Conservation (phyloP, 64 coral and sea anemone genomes). For the Pocillopora damicornis region DNA sequence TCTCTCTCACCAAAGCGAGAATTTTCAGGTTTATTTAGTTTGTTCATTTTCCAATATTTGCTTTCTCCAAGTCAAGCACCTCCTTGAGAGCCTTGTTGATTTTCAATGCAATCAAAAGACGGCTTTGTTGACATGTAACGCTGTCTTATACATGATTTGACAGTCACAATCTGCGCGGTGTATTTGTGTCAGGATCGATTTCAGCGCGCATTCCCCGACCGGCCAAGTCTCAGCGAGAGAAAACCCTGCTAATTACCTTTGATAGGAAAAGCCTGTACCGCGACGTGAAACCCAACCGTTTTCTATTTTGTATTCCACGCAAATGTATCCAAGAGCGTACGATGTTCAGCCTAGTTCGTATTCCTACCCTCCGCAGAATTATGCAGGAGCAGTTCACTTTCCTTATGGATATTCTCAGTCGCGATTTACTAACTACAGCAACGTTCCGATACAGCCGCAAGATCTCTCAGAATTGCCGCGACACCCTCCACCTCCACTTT, state of each 20-base stretch:
- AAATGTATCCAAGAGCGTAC: conserved; percentile 44
- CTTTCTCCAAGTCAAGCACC: background rate
- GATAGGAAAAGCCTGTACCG: conserved; percentile 26
- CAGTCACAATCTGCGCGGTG: conserved; percentile 50
- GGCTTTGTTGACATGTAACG: conserved; percentile 27
- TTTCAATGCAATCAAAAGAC: background rate
- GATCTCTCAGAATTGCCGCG: background rate
- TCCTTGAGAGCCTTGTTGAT: conserved; percentile 10
- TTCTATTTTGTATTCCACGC: background rate
- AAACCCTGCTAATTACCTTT: conserved; percentile 27
- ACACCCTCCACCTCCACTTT: conserved; percentile 42
- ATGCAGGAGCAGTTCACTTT: background rate
- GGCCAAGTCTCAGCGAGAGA: conserved; percentile 32
- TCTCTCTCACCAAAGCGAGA: background rate
- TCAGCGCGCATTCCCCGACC: conserved; percentile 43
- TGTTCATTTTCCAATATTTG: background rate
- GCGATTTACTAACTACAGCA: conserved; percentile 6
- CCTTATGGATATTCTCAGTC: conserved; percentile 1
- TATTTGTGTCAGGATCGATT: conserved; percentile 60
- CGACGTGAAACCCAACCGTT: conserved; percentile 20
- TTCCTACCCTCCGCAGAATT: conserved; percentile 1
- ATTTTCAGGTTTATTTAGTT: background rate
- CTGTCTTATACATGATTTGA: conserved; percentile 13
- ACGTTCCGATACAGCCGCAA: background rate
- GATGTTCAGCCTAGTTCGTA: conserved; percentile 12